Base-by-base conservation (phyloP, 2,888 invertebrate species). In the Nemotelus pantherinus region DNA sequence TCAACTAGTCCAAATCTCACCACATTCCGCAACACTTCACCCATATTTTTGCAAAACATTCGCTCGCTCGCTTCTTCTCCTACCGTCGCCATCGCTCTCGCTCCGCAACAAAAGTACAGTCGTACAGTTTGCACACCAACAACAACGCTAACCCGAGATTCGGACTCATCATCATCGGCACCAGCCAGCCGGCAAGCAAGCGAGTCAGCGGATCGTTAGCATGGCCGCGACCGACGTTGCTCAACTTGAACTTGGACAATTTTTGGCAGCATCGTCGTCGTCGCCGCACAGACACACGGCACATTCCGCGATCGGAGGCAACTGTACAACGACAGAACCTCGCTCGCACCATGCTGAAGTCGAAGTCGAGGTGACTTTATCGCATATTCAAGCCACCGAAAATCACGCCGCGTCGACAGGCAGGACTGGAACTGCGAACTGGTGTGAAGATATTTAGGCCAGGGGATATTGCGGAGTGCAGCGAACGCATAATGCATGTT, bases 361-460 rank as follows among this genome's bases (percentile, higher is more conserved):
- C 25, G 25, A 25, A 25, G 25, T 25, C 67, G 47, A 70, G 41
- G 70, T 68, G 68, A 68, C 68, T 50, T 68, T 68, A 68, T 68
- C 68, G 41, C 68, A 68, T 68, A 68, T 53, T 68, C 68, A 68
- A 68, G 50, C 68, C 68, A 50, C 44, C 68, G 41, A 4, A 7
- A 10, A 7, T 47, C 25, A 45, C 47, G 1, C 1, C 41, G 47
- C 45, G n/a, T 25, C 58, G 7, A 50, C 50, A 50, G 50, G 7
- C 43, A 43, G 63, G 45, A 7, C 10, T 47, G 47, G n/a, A n/a
- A 65, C 7, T 10, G 65, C 45, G 25, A 65, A 25, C n/a, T 4
- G 25, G 25, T 25, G 25, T 25, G 25, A 25, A 25, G 25, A 25
- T 25, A 25, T 10, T 10, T 10, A 2, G 47, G n/a, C 25, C 65